Evolutionary conservation across 2,113 vertebrate species (phyloP).

Genomic region (Alligator sinensis): DNA sequence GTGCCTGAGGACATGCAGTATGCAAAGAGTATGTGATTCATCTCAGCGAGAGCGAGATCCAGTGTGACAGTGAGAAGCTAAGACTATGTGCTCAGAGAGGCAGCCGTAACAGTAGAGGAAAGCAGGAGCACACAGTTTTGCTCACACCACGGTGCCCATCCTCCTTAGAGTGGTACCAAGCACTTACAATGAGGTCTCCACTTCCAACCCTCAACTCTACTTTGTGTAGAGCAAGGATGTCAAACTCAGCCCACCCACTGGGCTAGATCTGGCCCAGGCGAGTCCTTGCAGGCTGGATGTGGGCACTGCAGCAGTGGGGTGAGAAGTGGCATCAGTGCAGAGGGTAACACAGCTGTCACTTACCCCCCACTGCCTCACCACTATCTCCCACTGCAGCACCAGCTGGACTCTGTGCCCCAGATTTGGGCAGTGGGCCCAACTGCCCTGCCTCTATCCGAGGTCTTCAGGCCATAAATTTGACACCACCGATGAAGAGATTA

Average conservation of each 20-base stretch:
- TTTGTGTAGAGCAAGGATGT: background rate
- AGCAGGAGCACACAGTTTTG: background rate
- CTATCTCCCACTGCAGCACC: no score
- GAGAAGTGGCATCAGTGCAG: no score
- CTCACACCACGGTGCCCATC: fast-evolving
- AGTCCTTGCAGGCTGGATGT: no score
- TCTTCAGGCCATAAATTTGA: no score
- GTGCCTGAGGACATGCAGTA: constrained; percentile 53
- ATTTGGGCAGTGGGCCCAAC: no score
- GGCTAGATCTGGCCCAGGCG: no score
- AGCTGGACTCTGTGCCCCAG: no score
- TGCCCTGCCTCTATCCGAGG: no score
- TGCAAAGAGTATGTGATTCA: constrained; percentile 42
- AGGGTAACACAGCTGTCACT: no score
- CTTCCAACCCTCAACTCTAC: background rate
- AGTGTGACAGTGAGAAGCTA: constrained; percentile 37
- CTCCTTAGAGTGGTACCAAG: background rate
- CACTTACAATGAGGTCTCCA: background rate
- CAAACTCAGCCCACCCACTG: no score
- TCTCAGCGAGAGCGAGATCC: constrained; percentile 38
- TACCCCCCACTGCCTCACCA: no score
- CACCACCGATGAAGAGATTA: background rate
- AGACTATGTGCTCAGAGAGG: background rate
- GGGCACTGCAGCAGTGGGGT: no score
- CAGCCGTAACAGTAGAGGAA: background rate